Conservation (phyloP, 2,888 invertebrate genomes). For the Pecten maximus region DNA sequence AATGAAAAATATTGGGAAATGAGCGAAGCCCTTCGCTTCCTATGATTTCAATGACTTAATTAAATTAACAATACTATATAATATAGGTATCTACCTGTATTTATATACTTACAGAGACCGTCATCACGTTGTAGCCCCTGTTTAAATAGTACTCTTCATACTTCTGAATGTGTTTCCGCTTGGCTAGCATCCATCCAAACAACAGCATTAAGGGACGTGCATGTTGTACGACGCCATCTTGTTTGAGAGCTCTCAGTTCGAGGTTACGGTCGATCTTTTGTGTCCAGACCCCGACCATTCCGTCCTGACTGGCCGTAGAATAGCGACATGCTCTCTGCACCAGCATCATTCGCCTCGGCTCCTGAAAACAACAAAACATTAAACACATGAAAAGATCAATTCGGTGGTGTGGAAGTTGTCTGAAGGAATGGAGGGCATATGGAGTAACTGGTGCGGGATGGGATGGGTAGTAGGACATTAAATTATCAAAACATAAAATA, state of each 20-base stretch:
- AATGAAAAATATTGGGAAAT: too few species aligned
- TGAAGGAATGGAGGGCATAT: too few species aligned
- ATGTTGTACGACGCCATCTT: not conserved
- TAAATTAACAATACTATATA: too few species aligned
- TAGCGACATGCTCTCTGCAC: not conserved
- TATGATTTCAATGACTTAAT: too few species aligned
- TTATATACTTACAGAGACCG: conserved; percentile 84
- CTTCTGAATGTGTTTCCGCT: conserved; percentile 91
- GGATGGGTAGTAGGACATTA: too few species aligned
- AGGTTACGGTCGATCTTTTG: not conserved
- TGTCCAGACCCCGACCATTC: not conserved
- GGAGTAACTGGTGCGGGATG: too few species aligned
- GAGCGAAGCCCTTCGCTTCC: too few species aligned
- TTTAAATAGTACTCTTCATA: conserved; percentile 92
- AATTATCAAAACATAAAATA: too few species aligned
- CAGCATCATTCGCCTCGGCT: not conserved
- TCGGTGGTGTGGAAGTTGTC: too few species aligned
- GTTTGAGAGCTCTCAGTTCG: not conserved
- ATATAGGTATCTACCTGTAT: too few species aligned
- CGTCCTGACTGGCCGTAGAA: not conserved
- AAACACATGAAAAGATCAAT: too few species aligned
- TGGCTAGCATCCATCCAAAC: conserved; percentile 93
- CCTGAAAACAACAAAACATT: not conserved
- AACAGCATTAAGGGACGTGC: conserved; percentile 89
- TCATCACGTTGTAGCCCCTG: conserved; percentile 93